Conservation (phyloP, 1,140 invertebrate species). For the Drosophila ogumai region DNA sequence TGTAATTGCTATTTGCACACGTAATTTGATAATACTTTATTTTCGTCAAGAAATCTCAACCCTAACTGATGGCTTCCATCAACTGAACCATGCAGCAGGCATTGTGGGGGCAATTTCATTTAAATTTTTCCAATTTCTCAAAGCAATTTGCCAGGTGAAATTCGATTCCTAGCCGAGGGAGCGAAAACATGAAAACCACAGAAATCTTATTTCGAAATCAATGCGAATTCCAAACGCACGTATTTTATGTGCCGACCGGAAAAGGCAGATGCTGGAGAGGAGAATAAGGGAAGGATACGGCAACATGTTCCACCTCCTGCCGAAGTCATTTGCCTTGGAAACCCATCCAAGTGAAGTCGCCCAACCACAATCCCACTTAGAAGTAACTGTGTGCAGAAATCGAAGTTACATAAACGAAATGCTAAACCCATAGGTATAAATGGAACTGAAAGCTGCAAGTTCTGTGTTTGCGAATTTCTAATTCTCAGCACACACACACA, state of each 20-base stretch:
- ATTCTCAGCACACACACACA: conserved; percentile 52
- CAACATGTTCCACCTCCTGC: conserved; percentile 18
- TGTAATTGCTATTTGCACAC: background rate
- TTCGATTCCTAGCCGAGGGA: conserved; percentile 6
- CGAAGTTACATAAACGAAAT: conserved; percentile 25
- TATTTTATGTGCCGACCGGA: conserved; percentile 19
- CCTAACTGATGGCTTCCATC: background rate
- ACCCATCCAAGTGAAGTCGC: conserved; percentile 19
- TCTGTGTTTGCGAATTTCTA: conserved; percentile 15
- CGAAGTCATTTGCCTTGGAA: conserved; percentile 25
- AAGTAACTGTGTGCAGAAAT: conserved; percentile 7
- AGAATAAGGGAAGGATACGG: background rate
- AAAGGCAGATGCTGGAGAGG: background rate
- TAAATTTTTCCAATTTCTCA: conserved; percentile 16
- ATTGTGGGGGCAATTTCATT: conserved; percentile 32
- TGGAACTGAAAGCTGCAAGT: background rate
- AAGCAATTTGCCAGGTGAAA: conserved; percentile 30
- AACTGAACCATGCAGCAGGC: background rate
- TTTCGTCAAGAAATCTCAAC: background rate
- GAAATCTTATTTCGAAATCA: conserved; percentile 33
- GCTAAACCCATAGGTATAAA: conserved; percentile 6
- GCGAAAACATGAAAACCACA: conserved; percentile 29
- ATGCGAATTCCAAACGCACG: conserved; percentile 46
- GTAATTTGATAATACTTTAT: conserved; percentile 4
- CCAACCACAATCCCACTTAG: conserved; percentile 10